Base-by-base conservation (phyloP, 2,888 invertebrate species). In the Drosophila suboccidentalis region DNA sequence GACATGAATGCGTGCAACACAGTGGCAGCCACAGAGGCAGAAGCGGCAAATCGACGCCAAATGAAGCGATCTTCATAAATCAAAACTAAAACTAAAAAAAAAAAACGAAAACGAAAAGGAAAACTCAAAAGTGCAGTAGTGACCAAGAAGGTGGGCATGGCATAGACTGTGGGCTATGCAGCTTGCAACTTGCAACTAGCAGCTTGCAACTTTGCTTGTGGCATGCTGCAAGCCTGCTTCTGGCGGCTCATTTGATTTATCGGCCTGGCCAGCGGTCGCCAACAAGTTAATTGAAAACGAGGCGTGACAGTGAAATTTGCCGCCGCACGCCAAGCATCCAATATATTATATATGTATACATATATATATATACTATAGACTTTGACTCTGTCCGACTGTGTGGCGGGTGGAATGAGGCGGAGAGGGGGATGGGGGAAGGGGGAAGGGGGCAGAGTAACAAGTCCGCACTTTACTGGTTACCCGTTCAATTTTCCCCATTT, bases 231-330 rank as follows among this genome's bases (percentile, higher is more conserved):
- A 15, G 57, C 47, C 58, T 17, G 29, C 77, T 22, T 43, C 67
- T 62, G 68, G 76, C 76, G 66, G 65, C 86, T 51, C 68, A 82
- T 76, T 88, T 83, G 83, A 83, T 83, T 83, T 83, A 83, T 88
- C 74, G 88, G 59, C 76, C 29, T 54, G 66, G 61, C 82, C 86
- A 75, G 58, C 75, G 68, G 58, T 72, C 84, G 87, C 89, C 87
- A 89, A 84, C 84, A 84, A 84, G 84, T 84, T 84, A 84, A 84
- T 84, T 84, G 84, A 84, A 84, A 84, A 84, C 85, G 82, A 83
- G 88, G 83, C 82, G 89, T 84, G 87, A 89, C 87, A 84, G 89
- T 84, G 87, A 84, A 89, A 84, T 89, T 84, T 87, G 89, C 89
- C 78, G 84, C 89, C 75, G 82, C 89, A 88, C 86, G 86, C 75